A percentile compares a stretch with the other conserved stretches of the same genome.
These are phyloP conservation scores for Vanessa tameamea DNA, from an alignment of 1,140 invertebrate species.

Conservation along the genomic window DNA sequence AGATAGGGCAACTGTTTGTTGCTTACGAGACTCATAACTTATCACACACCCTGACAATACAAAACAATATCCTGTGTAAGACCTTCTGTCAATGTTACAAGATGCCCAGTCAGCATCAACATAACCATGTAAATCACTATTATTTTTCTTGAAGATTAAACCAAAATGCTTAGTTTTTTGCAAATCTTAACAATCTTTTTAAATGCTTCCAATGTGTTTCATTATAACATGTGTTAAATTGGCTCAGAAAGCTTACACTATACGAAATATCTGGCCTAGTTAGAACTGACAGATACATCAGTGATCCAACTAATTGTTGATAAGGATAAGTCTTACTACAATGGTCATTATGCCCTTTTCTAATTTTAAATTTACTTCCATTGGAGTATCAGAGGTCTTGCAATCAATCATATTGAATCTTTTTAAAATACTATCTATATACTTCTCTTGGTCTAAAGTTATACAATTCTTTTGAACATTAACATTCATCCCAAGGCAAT, in stretches of 20 bases:
- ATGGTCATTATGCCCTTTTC: slow-evolving; percentile 3
- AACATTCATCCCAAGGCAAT: background rate
- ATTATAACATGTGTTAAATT: slow-evolving; percentile 35
- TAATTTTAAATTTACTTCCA: slow-evolving; percentile 29
- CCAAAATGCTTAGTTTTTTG: slow-evolving; percentile 24
- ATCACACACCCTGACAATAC: background rate
- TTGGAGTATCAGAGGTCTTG: slow-evolving; percentile 25
- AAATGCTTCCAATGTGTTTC: slow-evolving; percentile 17
- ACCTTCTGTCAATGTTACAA: slow-evolving; percentile 25
- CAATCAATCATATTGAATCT: slow-evolving; percentile 25
- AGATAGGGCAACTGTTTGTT: background rate
- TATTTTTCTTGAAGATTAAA: slow-evolving; percentile 23
- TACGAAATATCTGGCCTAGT: slow-evolving; percentile 35
- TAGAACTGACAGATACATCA: slow-evolving; percentile 33
- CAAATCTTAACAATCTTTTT: slow-evolving; percentile 29
- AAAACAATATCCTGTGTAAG: slow-evolving; percentile 16
- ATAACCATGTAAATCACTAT: slow-evolving; percentile 25
- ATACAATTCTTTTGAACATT: slow-evolving; percentile 3
- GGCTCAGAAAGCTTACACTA: slow-evolving; percentile 29
- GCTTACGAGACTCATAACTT: background rate
- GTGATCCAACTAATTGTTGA: slow-evolving; percentile 15
- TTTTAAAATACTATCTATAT: slow-evolving; percentile 4
- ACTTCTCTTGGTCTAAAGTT: slow-evolving; percentile 2
- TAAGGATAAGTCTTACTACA: slow-evolving; percentile 17
- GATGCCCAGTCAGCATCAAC: slow-evolving; percentile 35